Conservation (phyloP, 2,888 invertebrate species). For the Anagyrus pseudococci region DNA sequence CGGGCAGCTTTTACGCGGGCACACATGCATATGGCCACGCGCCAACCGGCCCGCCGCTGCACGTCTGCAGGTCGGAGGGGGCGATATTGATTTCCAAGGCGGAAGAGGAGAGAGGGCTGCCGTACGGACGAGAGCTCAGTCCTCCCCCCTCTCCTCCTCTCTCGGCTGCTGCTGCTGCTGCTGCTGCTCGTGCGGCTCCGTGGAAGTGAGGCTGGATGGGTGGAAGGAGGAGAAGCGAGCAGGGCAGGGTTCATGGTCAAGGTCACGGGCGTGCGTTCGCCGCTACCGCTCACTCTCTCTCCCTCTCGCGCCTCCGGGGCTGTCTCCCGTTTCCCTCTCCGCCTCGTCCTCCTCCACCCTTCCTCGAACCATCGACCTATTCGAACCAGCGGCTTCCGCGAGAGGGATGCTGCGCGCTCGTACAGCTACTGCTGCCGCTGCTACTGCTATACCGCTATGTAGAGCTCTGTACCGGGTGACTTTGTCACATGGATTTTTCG, state of each 20-base stretch:
- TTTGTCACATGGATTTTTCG: too few relatives aligned
- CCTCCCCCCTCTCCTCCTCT: too few relatives aligned
- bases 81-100: too few relatives aligned
- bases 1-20: too few relatives aligned
- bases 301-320: slow-evolving; percentile 6
- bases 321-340: too few relatives aligned
- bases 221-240: background rate
- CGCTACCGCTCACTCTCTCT: background rate
- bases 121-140: too few relatives aligned
- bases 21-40: slow-evolving; percentile 9
- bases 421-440: background rate
- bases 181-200: too few relatives aligned
- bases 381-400: background rate
- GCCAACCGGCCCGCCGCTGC: background rate
- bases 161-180: background rate
- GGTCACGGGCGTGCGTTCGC: slow-evolving; percentile 17
- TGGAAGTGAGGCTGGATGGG: slow-evolving; percentile 38
- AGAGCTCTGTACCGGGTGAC: too few relatives aligned
- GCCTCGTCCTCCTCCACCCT: background rate
- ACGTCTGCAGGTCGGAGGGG: too few relatives aligned
- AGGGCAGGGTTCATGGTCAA: slow-evolving; percentile 26
- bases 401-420: background rate
- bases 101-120: too few relatives aligned
- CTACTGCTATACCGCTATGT: too few relatives aligned
- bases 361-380: background rate